Base-by-base conservation (phyloP, 2,888 invertebrate genomes). In the Zygaena filipendulae region DNA sequence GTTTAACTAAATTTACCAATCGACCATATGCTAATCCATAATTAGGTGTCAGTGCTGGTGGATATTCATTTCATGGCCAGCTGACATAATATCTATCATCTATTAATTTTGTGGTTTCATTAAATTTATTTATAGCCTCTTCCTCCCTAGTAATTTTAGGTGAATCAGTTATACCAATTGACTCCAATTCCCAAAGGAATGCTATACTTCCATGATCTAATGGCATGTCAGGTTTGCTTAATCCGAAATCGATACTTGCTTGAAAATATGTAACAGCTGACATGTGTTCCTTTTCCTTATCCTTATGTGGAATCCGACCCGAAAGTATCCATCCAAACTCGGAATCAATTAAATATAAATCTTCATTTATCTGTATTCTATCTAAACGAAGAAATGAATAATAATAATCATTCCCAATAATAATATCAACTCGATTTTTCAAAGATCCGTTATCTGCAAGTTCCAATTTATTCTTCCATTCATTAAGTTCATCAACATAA, bases 371-470 rank as follows among this genome's bases (percentile, higher is more conserved):
- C 10, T 21, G 4, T 10, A 35, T 30, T 8, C 39, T 41, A 11
- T 36, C 21, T 3, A 9, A 8, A n/a, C 11, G 11, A 13, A 43
- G 36, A n/a, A 45, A 23, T 0, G 37, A 30, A 12, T 27, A 30
- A 13, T 44, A 45, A 30, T 43, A 44, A 23, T 45, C 40, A 21
- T 39, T 44, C 1, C 43, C 42, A 4, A 41, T 18, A 2, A 41
- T 9, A 2, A 42, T 23, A n/a, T 45, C 36, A 5, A 41, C 18
- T 9, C 9, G 10, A 13, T 38, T 33, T 1, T 25, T 32, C 5
- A 27, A 10, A 8, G 37, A 35, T 1, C 30, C 35, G 30, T 39
- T 36, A 23, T 43, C 43, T 11, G 40, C 43, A 13, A 38, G 10
- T 18, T 19, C 24, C 20, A 30, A 24, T 26, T 23, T 24, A 22